Evolutionary conservation across 2,888 invertebrate genomes (phyloP), one percentile per base, ranked within the genome.

Genomic region (Drosophila mercatorum): DNA sequence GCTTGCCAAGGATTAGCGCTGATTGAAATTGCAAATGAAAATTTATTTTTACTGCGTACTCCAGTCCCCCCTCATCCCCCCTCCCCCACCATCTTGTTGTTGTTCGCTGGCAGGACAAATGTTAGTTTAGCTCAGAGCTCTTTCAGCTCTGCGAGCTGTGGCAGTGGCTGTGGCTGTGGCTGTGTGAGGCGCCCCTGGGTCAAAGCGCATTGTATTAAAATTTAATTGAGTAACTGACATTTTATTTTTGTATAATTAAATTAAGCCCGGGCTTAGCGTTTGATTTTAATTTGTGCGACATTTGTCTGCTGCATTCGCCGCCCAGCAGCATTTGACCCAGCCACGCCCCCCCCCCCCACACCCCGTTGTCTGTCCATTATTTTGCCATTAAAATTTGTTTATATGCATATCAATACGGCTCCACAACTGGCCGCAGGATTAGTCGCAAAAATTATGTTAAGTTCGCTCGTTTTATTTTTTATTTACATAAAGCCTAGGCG

Each of bases 21-120:
- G 91, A 91, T 91, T 92, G 91, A 92, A 91, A 92, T 92, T 91
- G 92, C 91, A 91, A 92, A 91, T 91, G 91, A 92, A 92, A 91
- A 91, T 90, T 91, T 92, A 91, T 92, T 90, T 90, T 88, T 83
- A 86, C 90, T 89, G 88, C 79, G 72, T 60, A 61, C 80, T 70
- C 59, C 66, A 38, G 31, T 56, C 34, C 28, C n/a, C 36, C 11
- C 7, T 17, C 17, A 17, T 17, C 5, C 3, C 28, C 28, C 2
- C n/a, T 12, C 11, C 12, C 22, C 11, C 5, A n/a, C 14, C n/a
- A 5, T 5, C 49, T 5, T 47, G 47, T n/a, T 49, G n/a, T 36
- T 41, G 46, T n/a, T 17, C 38, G 31, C 40, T 17, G 43, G 26
- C 65, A 44, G 56, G 43, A 60, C 52, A 71, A 81, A 75, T 83